A percentile compares a stretch with the other conserved stretches of the same genome.
Conservation (phyloP, 2,888 invertebrate genomes). For the Metalampra italica region DNA sequence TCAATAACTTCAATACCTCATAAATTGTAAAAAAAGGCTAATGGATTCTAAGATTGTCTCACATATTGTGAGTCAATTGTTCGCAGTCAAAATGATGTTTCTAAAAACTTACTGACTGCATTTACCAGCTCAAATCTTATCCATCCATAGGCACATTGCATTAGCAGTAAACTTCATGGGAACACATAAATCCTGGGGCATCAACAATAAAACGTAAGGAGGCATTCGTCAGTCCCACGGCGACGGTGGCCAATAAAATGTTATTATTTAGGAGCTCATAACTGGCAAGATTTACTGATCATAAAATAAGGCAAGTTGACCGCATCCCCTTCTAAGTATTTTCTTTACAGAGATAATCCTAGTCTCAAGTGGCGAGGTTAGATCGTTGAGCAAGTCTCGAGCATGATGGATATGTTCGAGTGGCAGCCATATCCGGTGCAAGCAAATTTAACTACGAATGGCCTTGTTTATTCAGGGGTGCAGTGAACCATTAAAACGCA, state of each 20-base stretch:
- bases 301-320: conserved; percentile 59
- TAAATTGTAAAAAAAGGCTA: conserved; percentile 5
- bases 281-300: conserved; percentile 66
- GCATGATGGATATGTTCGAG: conserved; percentile 67
- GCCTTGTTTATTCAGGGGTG: conserved; percentile 75
- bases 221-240: conserved; percentile 62
- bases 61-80: not conserved
- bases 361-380: conserved; percentile 40
- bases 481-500: conserved; percentile 73
- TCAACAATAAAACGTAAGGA: conserved; percentile 57
- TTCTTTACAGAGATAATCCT: conserved; percentile 39
- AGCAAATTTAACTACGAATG: conserved; percentile 73
- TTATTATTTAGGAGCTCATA: conserved; percentile 75
- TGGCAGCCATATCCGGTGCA: conserved; percentile 72
- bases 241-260: conserved; percentile 64
- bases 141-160: conserved; percentile 35
- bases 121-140: conserved; percentile 15
- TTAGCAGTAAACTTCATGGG: conserved; percentile 63
- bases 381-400: conserved; percentile 46
- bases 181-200: conserved; percentile 58
- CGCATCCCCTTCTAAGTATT: conserved; percentile 41
- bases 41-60: conserved; percentile 1
- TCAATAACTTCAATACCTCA: conserved; percentile 11
- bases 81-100: not conserved
- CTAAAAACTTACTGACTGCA: not conserved